These are phyloP conservation scores for Euspilapteryx auroguttella DNA, from an alignment of 2,888 invertebrate genomes.

Conservation along the genomic window DNA sequence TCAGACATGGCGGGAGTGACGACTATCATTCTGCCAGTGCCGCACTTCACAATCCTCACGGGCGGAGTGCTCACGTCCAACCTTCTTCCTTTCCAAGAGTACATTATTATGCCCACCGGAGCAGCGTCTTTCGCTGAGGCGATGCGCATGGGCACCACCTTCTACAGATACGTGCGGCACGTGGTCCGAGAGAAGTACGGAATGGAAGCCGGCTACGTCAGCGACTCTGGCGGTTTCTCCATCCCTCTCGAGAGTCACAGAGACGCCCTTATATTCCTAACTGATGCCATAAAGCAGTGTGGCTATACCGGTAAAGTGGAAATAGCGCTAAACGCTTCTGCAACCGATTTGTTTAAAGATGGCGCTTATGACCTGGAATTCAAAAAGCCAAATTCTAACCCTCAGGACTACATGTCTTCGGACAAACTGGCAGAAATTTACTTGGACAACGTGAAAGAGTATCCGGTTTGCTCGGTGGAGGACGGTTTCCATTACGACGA, in stretches of 20 bases:
- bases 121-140: conserved; percentile 91
- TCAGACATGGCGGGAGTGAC: conserved; percentile 92
- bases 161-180: conserved; percentile 91
- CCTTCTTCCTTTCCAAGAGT: conserved; percentile 93
- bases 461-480: conserved; percentile 90
- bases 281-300: conserved; percentile 86
- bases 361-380: conserved; percentile 93
- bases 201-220: conserved; percentile 90
- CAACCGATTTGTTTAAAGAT: conserved; percentile 90
- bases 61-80: conserved; percentile 97
- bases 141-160: conserved; percentile 95
- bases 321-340: conserved; percentile 97
- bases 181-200: conserved; percentile 88
- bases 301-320: conserved; percentile 90
- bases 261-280: conserved; percentile 84
- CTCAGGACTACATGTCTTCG: conserved; percentile 77
- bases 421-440: conserved; percentile 86
- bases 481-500: conserved; percentile 98
- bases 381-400: conserved; percentile 91
- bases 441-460: conserved; percentile 85
- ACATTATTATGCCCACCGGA: conserved; percentile 91
- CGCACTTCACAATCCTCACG: conserved; percentile 96
- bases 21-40: conserved; percentile 90
- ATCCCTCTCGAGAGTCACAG: conserved; percentile 93
- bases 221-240: conserved; percentile 97